These are phyloP conservation scores for Ameiurus melas DNA, from an alignment of 2,113 vertebrate genomes.

Conservation along the genomic window DNA sequence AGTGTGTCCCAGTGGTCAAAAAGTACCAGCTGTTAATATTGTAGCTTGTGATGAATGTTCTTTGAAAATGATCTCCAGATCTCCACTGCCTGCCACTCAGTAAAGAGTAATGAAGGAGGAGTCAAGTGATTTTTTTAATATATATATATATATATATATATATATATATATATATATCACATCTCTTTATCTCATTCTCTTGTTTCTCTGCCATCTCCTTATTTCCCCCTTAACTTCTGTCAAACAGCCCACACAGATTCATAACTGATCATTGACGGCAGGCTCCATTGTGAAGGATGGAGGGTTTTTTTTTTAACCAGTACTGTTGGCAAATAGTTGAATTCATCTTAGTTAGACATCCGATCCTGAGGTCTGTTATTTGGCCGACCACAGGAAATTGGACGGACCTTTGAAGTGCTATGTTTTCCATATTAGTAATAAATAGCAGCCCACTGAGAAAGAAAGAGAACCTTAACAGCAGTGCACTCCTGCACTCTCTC, in stretches of 20 bases:
- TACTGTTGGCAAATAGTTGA: constrained; percentile 62
- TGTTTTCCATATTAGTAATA: constrained; percentile 72
- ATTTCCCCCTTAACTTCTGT: not conserved
- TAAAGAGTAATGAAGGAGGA: not conserved
- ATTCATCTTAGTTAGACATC: constrained; percentile 66
- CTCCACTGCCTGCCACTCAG: not conserved
- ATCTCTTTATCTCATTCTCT: not conserved
- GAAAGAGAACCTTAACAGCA: constrained; percentile 6
- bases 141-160: not conserved
- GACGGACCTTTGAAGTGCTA: constrained; percentile 68
- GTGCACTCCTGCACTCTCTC: not conserved
- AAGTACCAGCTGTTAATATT: not conserved
- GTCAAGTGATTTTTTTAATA: too few species aligned
- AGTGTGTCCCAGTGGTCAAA: not conserved
- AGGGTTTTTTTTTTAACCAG: constrained; percentile 50
- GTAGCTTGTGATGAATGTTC: not conserved
- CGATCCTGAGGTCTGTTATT: constrained; percentile 62
- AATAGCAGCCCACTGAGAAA: constrained; percentile 64
- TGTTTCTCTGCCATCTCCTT: not conserved
- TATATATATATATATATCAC: not conserved
- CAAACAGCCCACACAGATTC: constrained; percentile 10
- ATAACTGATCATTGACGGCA: constrained; percentile 43
- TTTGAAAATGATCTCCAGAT: constrained; percentile 6
- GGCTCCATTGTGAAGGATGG: constrained; percentile 44
- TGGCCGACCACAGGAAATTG: constrained; percentile 67